Percentiles rank a stretch among this genome's conserved stretches.
Evolutionary conservation across 2,113 vertebrate species (phyloP).

Genomic region (Desmodus rotundus): DNA sequence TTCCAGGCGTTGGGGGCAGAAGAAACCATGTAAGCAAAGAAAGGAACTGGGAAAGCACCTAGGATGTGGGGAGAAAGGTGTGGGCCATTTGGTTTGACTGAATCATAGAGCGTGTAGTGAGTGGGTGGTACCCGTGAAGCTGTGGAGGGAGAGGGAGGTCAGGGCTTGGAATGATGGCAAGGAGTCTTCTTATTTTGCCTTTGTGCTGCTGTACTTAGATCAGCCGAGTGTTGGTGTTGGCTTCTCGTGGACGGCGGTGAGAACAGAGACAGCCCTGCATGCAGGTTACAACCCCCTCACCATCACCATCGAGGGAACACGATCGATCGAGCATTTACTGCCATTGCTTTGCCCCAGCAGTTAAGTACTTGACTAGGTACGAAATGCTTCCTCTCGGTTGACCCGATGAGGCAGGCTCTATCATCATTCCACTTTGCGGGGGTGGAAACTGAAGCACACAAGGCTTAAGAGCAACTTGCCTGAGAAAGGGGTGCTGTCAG

Average conservation of each 20-base stretch:
- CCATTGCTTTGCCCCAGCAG: not conserved
- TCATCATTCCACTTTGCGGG: not conserved
- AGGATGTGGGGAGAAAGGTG: not conserved
- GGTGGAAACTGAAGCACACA: not conserved
- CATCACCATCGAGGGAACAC: not conserved
- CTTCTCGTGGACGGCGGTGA: not conserved
- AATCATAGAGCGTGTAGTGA: not conserved
- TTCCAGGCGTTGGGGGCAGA: not conserved
- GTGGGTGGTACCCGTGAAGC: not conserved
- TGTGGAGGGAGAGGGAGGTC: not conserved
- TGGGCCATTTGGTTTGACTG: not conserved
- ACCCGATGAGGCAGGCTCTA: not conserved
- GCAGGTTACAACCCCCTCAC: not conserved
- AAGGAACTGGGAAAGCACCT: not conserved
- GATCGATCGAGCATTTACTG: not conserved
- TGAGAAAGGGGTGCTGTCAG: not conserved
- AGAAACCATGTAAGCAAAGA: not conserved
- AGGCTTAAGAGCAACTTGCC: not conserved
- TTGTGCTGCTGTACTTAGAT: not conserved
- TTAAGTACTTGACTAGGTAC: not conserved
- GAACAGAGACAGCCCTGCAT: not conserved
- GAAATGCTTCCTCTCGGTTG: not conserved
- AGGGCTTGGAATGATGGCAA: not conserved
- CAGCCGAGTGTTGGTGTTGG: not conserved
- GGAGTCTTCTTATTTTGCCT: not conserved